Conservation (phyloP, 2,888 invertebrate species). For the Trichacis sp. region DNA sequence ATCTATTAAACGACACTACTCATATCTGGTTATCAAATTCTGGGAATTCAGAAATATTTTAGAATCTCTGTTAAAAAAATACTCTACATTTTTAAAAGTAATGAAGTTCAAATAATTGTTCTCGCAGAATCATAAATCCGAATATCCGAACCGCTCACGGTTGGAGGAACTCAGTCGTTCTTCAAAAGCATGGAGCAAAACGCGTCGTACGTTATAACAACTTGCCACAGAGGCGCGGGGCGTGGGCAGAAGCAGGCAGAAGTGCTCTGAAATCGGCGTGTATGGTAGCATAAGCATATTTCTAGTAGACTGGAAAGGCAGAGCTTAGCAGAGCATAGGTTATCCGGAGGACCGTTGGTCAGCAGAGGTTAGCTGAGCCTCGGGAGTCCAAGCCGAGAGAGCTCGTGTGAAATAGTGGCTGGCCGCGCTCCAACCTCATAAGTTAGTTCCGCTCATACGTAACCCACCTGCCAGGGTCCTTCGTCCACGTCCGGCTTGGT, state of each 20-base stretch:
- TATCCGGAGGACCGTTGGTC: conserved; percentile 64
- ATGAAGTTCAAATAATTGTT: too few species aligned
- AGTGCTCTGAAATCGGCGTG: background rate
- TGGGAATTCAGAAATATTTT: too few species aligned
- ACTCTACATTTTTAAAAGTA: too few species aligned
- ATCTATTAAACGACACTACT: too few species aligned
- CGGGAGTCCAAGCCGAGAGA: too few species aligned
- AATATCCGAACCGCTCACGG: too few species aligned
- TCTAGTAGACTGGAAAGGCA: conserved; percentile 58
- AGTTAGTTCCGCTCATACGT: conserved; percentile 63
- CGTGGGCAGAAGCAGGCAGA: background rate
- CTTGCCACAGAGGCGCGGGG: background rate
- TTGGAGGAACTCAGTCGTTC: too few species aligned
- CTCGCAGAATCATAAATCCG: too few species aligned
- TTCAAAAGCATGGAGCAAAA: background rate
- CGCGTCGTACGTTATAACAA: conserved; percentile 3
- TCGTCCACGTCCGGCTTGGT: conserved; percentile 25
- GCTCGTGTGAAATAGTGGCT: conserved; percentile 63
- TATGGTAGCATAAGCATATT: conserved; percentile 61
- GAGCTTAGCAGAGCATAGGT: conserved; percentile 61
- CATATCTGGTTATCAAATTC: too few species aligned
- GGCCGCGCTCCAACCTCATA: conserved; percentile 65
- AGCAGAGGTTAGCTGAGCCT: conserved; percentile 58
- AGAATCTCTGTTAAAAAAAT: too few species aligned
- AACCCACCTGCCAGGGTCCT: conserved; percentile 57